Evolutionary conservation across 2,888 invertebrate genomes (phyloP).

Genomic region (Polyommatus icarus): DNA sequence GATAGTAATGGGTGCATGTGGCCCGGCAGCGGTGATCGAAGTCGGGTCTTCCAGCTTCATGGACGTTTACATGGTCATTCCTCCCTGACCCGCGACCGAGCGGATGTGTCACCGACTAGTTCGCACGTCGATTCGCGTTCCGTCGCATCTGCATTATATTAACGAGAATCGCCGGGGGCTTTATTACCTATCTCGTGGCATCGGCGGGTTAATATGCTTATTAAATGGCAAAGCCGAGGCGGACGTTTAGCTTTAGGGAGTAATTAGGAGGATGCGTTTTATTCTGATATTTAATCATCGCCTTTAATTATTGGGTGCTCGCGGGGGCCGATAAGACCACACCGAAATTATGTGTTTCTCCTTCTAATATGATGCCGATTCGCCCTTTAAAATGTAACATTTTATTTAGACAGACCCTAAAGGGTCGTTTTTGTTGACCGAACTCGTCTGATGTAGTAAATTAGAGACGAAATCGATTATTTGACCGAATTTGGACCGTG

Average conservation of each 20-base stretch:
- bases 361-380: constrained; percentile 40
- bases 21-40: constrained; percentile 71
- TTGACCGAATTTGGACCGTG: constrained; percentile 47
- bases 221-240: constrained; percentile 75
- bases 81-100: constrained; percentile 68
- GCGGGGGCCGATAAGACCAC: constrained; percentile 28
- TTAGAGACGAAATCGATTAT: background rate
- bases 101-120: constrained; percentile 50
- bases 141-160: constrained; percentile 59
- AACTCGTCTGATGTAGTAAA: background rate
- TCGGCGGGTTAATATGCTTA: constrained; percentile 76
- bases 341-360: constrained; percentile 30
- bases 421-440: background rate
- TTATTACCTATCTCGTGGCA: constrained; percentile 66
- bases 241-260: constrained; percentile 78
- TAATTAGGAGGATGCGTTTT: constrained; percentile 77
- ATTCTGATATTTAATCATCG: constrained; percentile 74
- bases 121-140: constrained; percentile 27
- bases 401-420: background rate
- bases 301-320: constrained; percentile 65
- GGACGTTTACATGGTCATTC: constrained; percentile 74
- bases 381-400: constrained; percentile 29
- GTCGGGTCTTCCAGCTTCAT: constrained; percentile 66
- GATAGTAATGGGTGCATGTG: constrained; percentile 71
- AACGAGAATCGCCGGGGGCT: constrained; percentile 66